Conservation (phyloP, 2,797 vertebrate genomes). For the Hybognathus amarus region DNA sequence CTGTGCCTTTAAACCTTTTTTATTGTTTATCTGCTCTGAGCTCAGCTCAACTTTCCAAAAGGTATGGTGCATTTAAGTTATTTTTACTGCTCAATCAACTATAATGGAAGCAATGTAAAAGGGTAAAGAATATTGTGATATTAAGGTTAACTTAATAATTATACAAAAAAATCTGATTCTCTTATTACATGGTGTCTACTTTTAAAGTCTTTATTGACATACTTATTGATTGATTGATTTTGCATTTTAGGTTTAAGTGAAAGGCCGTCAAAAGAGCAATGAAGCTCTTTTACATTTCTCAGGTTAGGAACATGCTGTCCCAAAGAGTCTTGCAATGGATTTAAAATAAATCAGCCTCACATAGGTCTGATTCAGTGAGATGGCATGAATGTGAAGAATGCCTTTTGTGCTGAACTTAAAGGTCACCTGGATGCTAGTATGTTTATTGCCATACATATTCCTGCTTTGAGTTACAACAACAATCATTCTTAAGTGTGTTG, state of each 20-base stretch:
- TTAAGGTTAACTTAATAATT: background rate
- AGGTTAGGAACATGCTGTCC: conserved; percentile 1
- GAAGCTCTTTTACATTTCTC: background rate
- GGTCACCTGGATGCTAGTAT: conserved; percentile 22
- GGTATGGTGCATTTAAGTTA: background rate
- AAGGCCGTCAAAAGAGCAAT: background rate
- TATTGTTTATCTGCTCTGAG: background rate
- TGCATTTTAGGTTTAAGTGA: background rate
- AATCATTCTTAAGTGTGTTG: conserved; percentile 26
- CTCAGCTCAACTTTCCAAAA: background rate
- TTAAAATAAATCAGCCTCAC: conserved; percentile 24
- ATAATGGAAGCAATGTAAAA: background rate
- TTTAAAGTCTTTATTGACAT: no score
- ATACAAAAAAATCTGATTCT: no score
- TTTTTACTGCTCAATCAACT: background rate
- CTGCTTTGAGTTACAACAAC: conserved; percentile 29
- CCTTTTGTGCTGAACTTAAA: conserved; percentile 45
- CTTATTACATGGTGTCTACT: no score
- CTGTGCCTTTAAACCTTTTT: background rate
- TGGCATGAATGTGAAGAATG: conserved; percentile 53
- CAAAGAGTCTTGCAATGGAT: background rate
- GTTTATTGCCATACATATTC: conserved; percentile 35
- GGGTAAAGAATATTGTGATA: background rate
- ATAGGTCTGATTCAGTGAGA: conserved; percentile 32
- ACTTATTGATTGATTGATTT: background rate